phyloP scores from a whole-genome alignment of 2,797 vertebrate genomes.

The Tadarida brasiliensis region DNA sequence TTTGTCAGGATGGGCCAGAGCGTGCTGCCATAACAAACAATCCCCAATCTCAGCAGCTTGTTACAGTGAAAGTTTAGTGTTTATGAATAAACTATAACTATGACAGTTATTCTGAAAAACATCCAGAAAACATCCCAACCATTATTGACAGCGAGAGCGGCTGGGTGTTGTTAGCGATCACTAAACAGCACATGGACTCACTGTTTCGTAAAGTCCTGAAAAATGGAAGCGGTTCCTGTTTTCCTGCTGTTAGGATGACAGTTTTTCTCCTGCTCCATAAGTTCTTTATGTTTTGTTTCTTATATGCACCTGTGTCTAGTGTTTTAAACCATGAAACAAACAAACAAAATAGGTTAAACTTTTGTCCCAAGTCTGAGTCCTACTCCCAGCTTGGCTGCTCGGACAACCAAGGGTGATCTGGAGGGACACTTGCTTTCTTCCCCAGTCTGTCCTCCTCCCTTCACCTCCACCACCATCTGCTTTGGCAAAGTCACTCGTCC shows the following conservation, averaged over 20 bases:
- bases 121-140: background rate
- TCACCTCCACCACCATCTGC: too few species aligned
- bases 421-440: too few species aligned
- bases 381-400: too few species aligned
- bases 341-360: background rate
- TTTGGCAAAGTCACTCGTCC: background rate
- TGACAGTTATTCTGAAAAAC: background rate
- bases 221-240: background rate
- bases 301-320: background rate
- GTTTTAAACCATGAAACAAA: background rate
- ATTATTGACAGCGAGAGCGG: background rate
- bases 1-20: background rate
- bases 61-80: background rate
- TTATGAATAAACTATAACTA: background rate
- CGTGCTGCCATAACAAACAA: too few species aligned
- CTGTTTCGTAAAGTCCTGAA: background rate
- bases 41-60: background rate
- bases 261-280: background rate
- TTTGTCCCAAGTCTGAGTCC: background rate
- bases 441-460: background rate
- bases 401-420: too few species aligned
- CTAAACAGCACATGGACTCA: background rate
- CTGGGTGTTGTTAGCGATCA: background rate
- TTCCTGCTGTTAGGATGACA: background rate
- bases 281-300: background rate